Base-by-base conservation (phyloP, 2,113 vertebrate genomes). In the Charina bottae region DNA sequence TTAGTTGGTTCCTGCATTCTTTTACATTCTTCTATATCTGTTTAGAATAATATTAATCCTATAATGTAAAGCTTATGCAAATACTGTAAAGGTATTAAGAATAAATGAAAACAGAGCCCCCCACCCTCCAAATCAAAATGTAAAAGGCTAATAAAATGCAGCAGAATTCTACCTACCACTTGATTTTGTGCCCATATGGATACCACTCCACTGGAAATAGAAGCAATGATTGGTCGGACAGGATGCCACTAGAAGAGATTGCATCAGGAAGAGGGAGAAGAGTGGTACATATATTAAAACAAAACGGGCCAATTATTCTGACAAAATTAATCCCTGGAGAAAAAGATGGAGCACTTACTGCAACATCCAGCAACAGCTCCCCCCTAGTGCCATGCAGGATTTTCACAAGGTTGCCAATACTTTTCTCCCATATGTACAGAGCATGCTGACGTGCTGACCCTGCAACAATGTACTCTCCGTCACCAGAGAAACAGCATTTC, bases 171-270 rank as follows among this genome's bases (percentile, higher is more conserved):
- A 92, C 99, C 96, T 95, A 99, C 99, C 97, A 99, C 99, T 98
- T 99, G 99, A 97, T 99, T 99, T 96, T 99, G 99, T 90, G 99
- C 99, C 99, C 99, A 99, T 64, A 99, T 99, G 87, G 99, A 99
- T 6, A 99, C 99, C 0, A 99, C 99, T 2, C 99, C 99, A 90
- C 99, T 99, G 89, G 99, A 99, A 94, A 99, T 99, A 59, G 99
- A 99, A 83, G 99, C 99, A 28, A 99, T 99, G 95, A 99, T 99
- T 0, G 99, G 99, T 58, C 99, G 97, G 15, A 99, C 99, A 53
- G 99, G 99, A 95, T 99, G 99, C 99, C 99, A 99, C 99, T 99
- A 91, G 0, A 92, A 94, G 88, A 56, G 59, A 92, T 49, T 55
- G 13, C 28, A 37, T 4, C 23, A 59, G 12, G 72, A 23, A 6